These are phyloP conservation scores for Rhopalosiphum nymphaeae DNA, from an alignment of 2,888 invertebrate genomes.

Conservation along the genomic window DNA sequence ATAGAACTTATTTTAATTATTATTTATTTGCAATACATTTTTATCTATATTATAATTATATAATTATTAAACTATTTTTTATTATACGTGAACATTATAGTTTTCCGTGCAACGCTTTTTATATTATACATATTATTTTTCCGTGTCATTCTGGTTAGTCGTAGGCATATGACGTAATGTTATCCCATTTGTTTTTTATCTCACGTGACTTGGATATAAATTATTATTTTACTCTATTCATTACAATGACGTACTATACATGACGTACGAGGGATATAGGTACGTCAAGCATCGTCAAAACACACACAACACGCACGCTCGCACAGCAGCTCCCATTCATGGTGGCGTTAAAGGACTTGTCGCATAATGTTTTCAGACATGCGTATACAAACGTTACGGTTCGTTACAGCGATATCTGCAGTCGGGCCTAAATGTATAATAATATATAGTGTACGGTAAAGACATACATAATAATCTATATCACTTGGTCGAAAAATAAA, in stretches of 20 bases:
- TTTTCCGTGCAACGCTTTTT: neutral
- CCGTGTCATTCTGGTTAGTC: neutral
- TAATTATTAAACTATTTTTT: no score
- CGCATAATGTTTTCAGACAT: neutral
- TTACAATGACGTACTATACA: neutral
- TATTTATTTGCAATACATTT: no score
- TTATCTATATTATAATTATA: no score
- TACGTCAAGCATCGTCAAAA: neutral
- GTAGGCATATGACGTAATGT: neutral
- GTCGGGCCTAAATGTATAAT: neutral
- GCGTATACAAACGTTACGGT: neutral
- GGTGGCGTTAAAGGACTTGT: conserved; percentile 2
- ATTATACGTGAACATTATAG: no score
- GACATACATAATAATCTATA: neutral
- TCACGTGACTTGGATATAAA: neutral
- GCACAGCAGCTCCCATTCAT: neutral
- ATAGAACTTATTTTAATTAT: no score
- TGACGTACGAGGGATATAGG: neutral
- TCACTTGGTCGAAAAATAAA: neutral
- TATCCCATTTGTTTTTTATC: neutral
- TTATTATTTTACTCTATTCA: conserved; percentile 6
- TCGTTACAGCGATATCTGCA: neutral
- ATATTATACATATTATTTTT: neutral
- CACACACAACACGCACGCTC: neutral
- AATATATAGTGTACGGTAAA: neutral